These are phyloP conservation scores for Watersipora subatra DNA, from an alignment of 1,140 invertebrate genomes.

Conservation along the genomic window DNA sequence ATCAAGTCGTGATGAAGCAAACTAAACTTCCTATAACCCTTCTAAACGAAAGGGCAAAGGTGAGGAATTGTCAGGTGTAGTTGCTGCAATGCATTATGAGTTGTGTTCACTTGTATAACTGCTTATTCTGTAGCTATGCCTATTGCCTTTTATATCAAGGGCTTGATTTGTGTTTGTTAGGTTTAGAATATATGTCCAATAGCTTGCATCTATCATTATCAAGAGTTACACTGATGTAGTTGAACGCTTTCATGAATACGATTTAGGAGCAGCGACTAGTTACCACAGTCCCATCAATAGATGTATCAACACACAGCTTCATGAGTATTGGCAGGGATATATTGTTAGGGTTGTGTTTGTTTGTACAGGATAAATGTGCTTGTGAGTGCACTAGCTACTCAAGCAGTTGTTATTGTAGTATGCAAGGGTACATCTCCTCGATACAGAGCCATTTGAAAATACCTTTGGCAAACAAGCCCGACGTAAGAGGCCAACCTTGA, in stretches of 20 bases:
- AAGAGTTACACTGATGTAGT: too few relatives aligned
- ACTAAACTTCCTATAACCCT: slow-evolving; percentile 86
- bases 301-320: too few relatives aligned
- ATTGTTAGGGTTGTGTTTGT: too few relatives aligned
- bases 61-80: slow-evolving; percentile 11
- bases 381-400: too few relatives aligned
- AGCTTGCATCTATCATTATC: too few relatives aligned
- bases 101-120: background rate
- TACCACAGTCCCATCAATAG: too few relatives aligned
- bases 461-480: slow-evolving; percentile 89
- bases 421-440: slow-evolving; percentile 76
- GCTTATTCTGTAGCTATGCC: background rate
- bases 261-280: too few relatives aligned
- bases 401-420: slow-evolving; percentile 20
- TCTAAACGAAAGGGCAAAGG: slow-evolving; percentile 79
- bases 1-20: slow-evolving; percentile 92
- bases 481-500: slow-evolving; percentile 76
- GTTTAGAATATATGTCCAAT: too few relatives aligned
- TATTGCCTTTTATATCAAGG: background rate
- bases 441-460: slow-evolving; percentile 82
- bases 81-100: background rate
- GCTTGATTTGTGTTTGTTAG: background rate
- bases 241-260: too few relatives aligned
- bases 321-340: too few relatives aligned
- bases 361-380: too few relatives aligned